Percentiles rank a stretch among this genome's conserved stretches.
Conservation (phyloP, 2,888 invertebrate genomes). For the Drosophila formosana region DNA sequence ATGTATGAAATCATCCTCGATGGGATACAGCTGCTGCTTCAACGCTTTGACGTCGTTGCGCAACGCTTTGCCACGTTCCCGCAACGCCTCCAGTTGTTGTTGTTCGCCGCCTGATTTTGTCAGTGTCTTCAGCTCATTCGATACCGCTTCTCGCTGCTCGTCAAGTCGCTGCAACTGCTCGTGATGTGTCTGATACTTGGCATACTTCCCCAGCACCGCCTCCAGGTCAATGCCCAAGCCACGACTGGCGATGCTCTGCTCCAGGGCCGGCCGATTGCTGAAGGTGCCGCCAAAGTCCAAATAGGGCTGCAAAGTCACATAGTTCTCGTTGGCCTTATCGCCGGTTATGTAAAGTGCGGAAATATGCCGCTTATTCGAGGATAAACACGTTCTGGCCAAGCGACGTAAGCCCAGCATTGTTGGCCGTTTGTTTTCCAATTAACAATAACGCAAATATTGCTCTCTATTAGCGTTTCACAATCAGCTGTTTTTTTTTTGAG, state of each 20-base stretch:
- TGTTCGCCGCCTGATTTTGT: constrained; percentile 68
- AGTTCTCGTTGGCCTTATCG: constrained; percentile 89
- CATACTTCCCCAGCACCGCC: constrained; percentile 87
- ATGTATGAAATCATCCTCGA: constrained; percentile 90
- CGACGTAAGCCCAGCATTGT: constrained; percentile 55
- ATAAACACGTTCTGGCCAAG: constrained; percentile 23
- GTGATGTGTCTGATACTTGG: constrained; percentile 87
- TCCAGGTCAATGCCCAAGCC: constrained; percentile 86
- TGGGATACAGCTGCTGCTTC: constrained; percentile 88
- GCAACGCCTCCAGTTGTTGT: constrained; percentile 86
- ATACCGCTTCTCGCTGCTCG: constrained; percentile 86
- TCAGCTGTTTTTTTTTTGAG: constrained; percentile 11
- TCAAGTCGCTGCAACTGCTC: constrained; percentile 86
- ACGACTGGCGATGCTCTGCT: constrained; percentile 87
- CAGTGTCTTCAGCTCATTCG: constrained; percentile 86
- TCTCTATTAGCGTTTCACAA: not conserved
- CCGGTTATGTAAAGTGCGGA: constrained; percentile 87
- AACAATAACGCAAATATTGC: not conserved
- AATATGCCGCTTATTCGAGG: constrained; percentile 63
- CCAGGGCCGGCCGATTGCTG: constrained; percentile 85
- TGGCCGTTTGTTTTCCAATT: not conserved
- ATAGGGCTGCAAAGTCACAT: constrained; percentile 89
- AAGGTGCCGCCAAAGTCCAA: constrained; percentile 88
- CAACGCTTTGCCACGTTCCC: constrained; percentile 86
- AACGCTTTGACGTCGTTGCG: constrained; percentile 89